Evolutionary conservation across 2,888 invertebrate genomes (phyloP).

Genomic region (Griposia aprilina): DNA sequence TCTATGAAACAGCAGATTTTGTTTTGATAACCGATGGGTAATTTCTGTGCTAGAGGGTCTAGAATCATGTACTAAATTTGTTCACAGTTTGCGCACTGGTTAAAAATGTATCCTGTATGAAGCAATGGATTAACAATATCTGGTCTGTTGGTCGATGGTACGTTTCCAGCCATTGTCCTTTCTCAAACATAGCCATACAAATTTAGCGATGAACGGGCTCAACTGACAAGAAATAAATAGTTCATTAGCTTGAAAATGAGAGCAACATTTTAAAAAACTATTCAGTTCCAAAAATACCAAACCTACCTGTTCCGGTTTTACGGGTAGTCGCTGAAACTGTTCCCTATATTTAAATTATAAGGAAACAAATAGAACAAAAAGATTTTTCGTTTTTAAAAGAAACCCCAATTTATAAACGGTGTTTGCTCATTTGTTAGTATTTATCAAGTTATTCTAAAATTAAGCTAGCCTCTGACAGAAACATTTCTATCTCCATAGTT

Average conservation of each 20-base stretch:
- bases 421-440: neutral
- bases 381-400: neutral
- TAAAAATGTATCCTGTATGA: too few species aligned
- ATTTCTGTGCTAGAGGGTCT: too few species aligned
- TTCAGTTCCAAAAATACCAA: neutral
- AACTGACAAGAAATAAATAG: neutral
- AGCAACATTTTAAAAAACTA: neutral
- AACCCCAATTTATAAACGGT: neutral
- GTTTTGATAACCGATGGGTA: too few species aligned
- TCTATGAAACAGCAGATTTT: too few species aligned
- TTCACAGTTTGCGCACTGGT: too few species aligned
- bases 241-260: neutral
- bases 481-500: constrained; percentile 1
- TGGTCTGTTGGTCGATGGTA: neutral
- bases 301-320: too few species aligned
- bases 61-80: too few species aligned
- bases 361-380: neutral
- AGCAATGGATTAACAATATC: too few species aligned
- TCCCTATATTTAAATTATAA: neutral
- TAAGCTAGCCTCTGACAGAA: neutral
- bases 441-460: constrained; percentile 16
- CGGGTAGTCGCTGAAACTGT: neutral
- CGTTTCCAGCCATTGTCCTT: neutral
- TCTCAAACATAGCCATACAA: neutral
- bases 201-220: neutral